Evolutionary conservation across 2,113 vertebrate species (phyloP), one percentile per base, ranked within the genome.

Genomic region (Recurvirostra avosetta): DNA sequence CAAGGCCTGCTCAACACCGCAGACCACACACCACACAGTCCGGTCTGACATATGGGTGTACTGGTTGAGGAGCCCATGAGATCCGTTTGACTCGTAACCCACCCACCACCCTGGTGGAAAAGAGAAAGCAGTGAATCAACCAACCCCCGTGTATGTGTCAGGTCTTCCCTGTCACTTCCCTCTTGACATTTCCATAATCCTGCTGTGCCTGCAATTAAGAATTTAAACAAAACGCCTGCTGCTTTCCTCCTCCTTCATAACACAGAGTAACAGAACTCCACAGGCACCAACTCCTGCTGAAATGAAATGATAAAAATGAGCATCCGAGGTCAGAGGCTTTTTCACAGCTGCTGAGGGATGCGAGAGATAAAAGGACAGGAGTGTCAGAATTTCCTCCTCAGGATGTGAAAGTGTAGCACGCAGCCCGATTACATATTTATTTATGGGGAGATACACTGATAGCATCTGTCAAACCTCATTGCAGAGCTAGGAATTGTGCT

Each of bases 101-200:
- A 40, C 86, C 63, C 90, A 77, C 82, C 15, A 26, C 9, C 25
- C 55, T 10, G 0, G 4, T 14, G 41, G 15, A n/a, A 77, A 74
- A 94, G 50, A 58, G 49, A 91, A 84, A 79, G 82, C 86, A 74
- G 43, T 74, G 83, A 93, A 76, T 92, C 90, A 90, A 30, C 52
- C 88, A 93, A 19, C 63, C 63, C 90, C 75, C 59, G 14, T 12
- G 65, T 22, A 36, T 81, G 89, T 49, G 56, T 77, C 83, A 91
- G 95, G 94, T 95, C 95, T 84, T 94, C 92, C 68, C 94, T 92
- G 88, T 81, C 95, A 92, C 83, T 81, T 95, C 86, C 86, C 86
- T 94, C 96, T 93, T 95, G 94, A 94, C 96, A 96, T 94, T 97
- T 95, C 96, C 97, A 88, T 94, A 97, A 94, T 95, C 91, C 94